Evolutionary conservation across 2,888 invertebrate genomes (phyloP).

Genomic region (Marronus borbonicus): DNA sequence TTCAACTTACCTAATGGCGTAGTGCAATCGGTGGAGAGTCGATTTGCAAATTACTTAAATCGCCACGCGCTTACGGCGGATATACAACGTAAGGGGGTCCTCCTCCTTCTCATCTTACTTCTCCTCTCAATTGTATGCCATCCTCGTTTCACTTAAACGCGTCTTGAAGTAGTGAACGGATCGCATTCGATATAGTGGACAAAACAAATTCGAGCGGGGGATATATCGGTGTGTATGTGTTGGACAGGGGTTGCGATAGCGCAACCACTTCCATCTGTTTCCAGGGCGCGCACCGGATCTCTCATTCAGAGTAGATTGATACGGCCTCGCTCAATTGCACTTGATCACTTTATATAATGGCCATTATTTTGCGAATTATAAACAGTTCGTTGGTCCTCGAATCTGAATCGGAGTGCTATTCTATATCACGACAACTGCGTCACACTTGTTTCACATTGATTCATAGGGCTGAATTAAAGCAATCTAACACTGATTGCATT

Average conservation of each 20-base stretch:
- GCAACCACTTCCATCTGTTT: conserved; percentile 64
- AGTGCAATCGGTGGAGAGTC: conserved; percentile 63
- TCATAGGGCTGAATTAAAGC: not conserved
- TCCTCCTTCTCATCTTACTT: conserved; percentile 55
- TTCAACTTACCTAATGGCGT: conserved; percentile 54
- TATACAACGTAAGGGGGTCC: conserved; percentile 42
- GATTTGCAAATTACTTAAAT: conserved; percentile 66
- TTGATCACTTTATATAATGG: conserved; percentile 59
- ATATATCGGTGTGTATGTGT: conserved; percentile 50
- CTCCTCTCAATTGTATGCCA: conserved; percentile 55
- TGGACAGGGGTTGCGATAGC: conserved; percentile 56
- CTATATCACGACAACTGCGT: conserved; percentile 7
- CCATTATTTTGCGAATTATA: conserved; percentile 58
- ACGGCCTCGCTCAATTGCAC: conserved; percentile 62
- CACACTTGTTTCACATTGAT: not conserved
- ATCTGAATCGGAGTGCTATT: conserved; percentile 35
- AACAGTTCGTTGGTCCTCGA: conserved; percentile 54
- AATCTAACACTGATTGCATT: not conserved
- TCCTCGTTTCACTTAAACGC: conserved; percentile 60
- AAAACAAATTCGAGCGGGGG: conserved; percentile 60
- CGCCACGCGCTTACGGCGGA: conserved; percentile 33
- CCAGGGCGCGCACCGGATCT: conserved; percentile 57
- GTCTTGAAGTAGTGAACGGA: conserved; percentile 55
- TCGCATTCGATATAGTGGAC: conserved; percentile 62
- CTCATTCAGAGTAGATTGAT: conserved; percentile 64